These are phyloP conservation scores for Lathronympha strigana DNA, from an alignment of 2,888 invertebrate genomes.

Conservation along the genomic window DNA sequence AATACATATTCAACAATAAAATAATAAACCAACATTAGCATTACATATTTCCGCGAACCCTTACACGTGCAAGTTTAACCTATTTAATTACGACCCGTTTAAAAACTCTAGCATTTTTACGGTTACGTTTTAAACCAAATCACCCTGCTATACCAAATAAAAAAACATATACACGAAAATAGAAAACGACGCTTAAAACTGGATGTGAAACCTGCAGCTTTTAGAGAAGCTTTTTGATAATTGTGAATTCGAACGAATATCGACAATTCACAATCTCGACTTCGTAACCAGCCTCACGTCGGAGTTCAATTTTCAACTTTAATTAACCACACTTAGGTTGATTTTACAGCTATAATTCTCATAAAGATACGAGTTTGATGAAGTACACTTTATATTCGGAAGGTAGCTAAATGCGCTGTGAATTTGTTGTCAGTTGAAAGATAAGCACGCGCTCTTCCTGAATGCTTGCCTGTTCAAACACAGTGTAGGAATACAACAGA, in stretches of 20 bases:
- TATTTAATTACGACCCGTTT: too few species aligned
- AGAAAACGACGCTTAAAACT: constrained; percentile 4
- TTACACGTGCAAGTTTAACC: too few species aligned
- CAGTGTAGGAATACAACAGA: constrained; percentile 15
- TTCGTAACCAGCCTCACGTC: neutral
- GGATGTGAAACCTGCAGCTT: constrained; percentile 8
- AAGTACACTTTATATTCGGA: constrained; percentile 28
- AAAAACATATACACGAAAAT: neutral
- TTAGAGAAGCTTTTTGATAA: constrained; percentile 23
- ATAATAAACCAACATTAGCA: too few species aligned
- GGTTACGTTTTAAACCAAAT: too few species aligned
- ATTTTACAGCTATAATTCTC: neutral
- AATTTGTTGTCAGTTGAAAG: constrained; percentile 40
- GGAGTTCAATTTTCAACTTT: neutral
- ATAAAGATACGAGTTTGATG: constrained; percentile 11
- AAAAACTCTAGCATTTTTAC: neutral
- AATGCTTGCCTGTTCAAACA: constrained; percentile 21
- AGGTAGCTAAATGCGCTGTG: constrained; percentile 40
- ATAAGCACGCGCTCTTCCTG: constrained; percentile 40
- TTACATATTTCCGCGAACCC: too few species aligned
- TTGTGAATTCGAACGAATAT: constrained; percentile 24
- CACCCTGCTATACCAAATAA: neutral
- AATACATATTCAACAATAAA: too few species aligned
- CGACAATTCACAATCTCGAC: neutral
- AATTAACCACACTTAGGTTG: neutral